Conservation (phyloP, 2,888 invertebrate species). For the Laothoe populi region DNA sequence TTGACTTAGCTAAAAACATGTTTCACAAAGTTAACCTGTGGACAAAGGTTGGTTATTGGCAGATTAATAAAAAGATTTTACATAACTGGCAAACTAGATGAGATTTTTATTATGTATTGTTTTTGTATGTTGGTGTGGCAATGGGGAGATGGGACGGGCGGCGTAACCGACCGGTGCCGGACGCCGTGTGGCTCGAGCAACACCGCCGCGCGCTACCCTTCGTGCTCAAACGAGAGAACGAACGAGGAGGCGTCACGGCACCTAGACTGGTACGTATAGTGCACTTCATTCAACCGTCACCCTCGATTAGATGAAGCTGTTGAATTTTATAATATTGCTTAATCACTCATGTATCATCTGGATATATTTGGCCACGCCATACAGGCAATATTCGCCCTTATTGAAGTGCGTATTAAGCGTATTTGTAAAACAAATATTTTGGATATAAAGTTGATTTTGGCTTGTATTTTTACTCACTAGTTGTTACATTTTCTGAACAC, state of each 20-base stretch:
- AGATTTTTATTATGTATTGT: conserved; percentile 7
- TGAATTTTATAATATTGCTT: not conserved
- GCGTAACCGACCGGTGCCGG: conserved; percentile 77
- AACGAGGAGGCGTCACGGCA: conserved; percentile 61
- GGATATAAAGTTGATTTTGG: no score
- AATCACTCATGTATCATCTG: no score
- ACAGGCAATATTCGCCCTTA: no score
- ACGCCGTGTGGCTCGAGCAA: conserved; percentile 81
- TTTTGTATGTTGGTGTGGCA: conserved; percentile 41
- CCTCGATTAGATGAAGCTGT: not conserved
- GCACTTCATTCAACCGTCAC: no score
- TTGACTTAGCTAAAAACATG: not conserved
- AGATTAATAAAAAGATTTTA: not conserved
- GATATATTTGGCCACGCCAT: no score
- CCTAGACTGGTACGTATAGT: conserved; percentile 74
- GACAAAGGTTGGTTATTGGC: not conserved
- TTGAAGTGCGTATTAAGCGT: no score
- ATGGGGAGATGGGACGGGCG: conserved; percentile 72
- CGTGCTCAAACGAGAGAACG: conserved; percentile 79
- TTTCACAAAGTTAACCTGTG: not conserved
- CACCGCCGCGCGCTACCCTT: conserved; percentile 79
- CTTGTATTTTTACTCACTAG: no score
- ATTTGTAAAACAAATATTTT: no score
- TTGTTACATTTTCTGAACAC: no score
- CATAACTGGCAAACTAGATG: not conserved